Evolutionary conservation across 2,113 vertebrate genomes (phyloP), one percentile per base, ranked within the genome.

Genomic region (Gymnorhina tibicen): DNA sequence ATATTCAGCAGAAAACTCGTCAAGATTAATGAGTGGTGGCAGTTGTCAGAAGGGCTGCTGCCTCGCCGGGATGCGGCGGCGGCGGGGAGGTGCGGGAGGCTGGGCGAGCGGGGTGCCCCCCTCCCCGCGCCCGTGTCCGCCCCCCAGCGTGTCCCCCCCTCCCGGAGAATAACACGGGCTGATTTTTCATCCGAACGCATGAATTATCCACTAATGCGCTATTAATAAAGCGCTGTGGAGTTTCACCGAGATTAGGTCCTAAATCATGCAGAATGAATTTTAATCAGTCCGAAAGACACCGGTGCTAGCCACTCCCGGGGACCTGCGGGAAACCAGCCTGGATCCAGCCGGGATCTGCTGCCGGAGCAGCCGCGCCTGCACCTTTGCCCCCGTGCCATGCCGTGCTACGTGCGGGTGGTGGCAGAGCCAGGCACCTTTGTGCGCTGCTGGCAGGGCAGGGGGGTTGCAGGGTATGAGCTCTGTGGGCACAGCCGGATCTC

Each of bases 1-100:
- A 98, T 98, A 98, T 98, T 99, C 98, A 98, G 98, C 99, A 99
- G 98, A 98, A 99, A 99, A 98, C 98, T 98, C 99, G 98, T 98
- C 98, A 98, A 99, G 99, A 99, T 99, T 99, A 99, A 99, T 99
- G 99, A 99, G 98, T 97, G 98, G 98, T 98, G 97, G 98, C 98
- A 98, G 98, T 98, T 98, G 97, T 98, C 98, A 97, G 98, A 98
- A 97, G 98, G 97, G 94, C 89, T 91, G 96, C 97, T 95, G 97
- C 94, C 49, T 90, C 50, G 85, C 90, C 49, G 96, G 97, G 95
- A 84, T 74, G 85, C 56, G 8, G 27, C 33, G 42, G 56, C 22
- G 20, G 69, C 18, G 27, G 44, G 79, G 94, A 90, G 94, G 87
- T 68, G 73, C 60, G 44, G 72, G 95, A 52, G 27, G 80, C 93